These are phyloP conservation scores for Campoletis sonorensis DNA, from an alignment of 1,140 invertebrate species.

Conservation along the genomic window DNA sequence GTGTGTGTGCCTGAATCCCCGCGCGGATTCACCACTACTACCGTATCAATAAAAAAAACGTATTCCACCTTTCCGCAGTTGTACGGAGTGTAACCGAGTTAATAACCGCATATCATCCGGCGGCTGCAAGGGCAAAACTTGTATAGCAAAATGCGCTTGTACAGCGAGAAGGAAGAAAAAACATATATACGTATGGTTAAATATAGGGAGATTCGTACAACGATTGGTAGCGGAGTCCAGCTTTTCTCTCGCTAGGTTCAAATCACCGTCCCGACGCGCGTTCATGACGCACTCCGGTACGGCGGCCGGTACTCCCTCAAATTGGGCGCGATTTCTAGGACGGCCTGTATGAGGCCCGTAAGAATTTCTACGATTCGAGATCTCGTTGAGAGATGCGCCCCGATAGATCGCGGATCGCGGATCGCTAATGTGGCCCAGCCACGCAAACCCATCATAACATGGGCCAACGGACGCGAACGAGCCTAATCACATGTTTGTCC, in stretches of 20 bases:
- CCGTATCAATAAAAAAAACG: slow-evolving; percentile 24
- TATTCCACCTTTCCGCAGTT: slow-evolving; percentile 23
- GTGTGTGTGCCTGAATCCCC: too few relatives aligned
- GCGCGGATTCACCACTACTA: neutral
- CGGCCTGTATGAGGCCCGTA: slow-evolving; percentile 33
- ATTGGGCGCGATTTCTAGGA: too few relatives aligned
- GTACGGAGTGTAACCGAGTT: slow-evolving; percentile 49
- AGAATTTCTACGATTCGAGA: slow-evolving; percentile 65
- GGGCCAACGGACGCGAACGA: slow-evolving; percentile 65
- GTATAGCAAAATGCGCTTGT: slow-evolving; percentile 17
- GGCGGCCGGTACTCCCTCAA: too few relatives aligned
- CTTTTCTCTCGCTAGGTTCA: too few relatives aligned
- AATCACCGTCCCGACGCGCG: too few relatives aligned
- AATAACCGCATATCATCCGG: slow-evolving; percentile 61
- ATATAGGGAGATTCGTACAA: slow-evolving; percentile 28
- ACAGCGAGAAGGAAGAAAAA: slow-evolving; percentile 33
- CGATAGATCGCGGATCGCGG: slow-evolving; percentile 51
- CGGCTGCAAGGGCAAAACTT: slow-evolving; percentile 39
- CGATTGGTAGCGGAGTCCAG: slow-evolving; percentile 45
- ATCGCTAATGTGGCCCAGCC: slow-evolving; percentile 71
- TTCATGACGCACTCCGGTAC: too few relatives aligned
- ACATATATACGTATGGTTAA: neutral
- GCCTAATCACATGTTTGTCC: slow-evolving; percentile 60
- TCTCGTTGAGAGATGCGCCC: slow-evolving; percentile 43
- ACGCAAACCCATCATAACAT: slow-evolving; percentile 74